Evolutionary conservation across 2,113 vertebrate genomes (phyloP).

Genomic region (Turdus rufiventris): DNA sequence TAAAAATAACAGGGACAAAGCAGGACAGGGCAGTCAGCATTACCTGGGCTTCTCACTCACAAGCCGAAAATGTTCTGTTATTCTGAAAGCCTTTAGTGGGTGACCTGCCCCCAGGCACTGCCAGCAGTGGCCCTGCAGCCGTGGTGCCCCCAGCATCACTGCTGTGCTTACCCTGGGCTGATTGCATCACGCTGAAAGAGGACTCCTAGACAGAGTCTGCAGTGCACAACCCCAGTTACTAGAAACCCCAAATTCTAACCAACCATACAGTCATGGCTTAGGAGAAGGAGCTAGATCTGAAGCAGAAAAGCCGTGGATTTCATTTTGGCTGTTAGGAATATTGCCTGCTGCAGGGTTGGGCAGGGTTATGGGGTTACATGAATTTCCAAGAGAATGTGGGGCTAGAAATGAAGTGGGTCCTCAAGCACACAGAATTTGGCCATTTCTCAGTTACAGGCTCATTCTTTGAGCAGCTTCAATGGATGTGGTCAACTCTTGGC

Average conservation of each 20-base stretch:
- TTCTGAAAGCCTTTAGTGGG: not conserved
- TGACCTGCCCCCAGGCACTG: not conserved
- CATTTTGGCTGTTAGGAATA: not conserved
- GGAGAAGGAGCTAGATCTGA: not conserved
- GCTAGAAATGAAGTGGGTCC: not conserved
- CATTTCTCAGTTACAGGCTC: not conserved
- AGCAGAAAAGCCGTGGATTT: not conserved
- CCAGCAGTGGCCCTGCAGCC: not conserved
- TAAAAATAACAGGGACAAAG: not conserved
- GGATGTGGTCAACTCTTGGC: not conserved
- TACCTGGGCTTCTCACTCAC: not conserved
- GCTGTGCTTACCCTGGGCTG: not conserved
- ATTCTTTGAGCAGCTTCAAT: not conserved
- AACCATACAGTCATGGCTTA: not conserved
- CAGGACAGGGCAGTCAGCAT: not conserved
- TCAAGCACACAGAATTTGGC: not conserved
- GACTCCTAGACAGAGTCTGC: not conserved
- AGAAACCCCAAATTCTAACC: not conserved
- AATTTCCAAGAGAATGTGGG: not conserved
- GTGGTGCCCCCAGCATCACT: not conserved
- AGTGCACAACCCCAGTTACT: not conserved
- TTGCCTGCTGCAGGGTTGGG: not conserved
- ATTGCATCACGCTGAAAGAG: not conserved
- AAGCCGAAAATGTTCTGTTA: not conserved
- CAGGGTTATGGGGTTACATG: not conserved